Evolutionary conservation across 2,113 vertebrate genomes (phyloP).

Genomic region (Urocolius indicus): DNA sequence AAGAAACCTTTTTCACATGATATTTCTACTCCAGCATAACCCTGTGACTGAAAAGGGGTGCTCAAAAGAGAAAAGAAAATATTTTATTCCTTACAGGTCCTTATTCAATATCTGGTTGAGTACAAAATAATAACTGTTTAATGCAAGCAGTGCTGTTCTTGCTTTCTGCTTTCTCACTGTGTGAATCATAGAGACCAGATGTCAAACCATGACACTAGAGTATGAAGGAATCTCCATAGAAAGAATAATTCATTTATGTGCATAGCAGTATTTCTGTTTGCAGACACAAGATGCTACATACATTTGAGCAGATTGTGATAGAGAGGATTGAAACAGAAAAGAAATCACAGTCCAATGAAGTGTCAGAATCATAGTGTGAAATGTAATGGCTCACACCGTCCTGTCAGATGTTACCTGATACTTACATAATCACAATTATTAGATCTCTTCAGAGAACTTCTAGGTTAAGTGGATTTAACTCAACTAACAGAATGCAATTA

Average conservation of each 20-base stretch:
- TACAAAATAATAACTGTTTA: neutral
- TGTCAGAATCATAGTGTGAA: neutral
- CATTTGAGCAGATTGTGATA: neutral
- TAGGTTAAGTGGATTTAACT: neutral
- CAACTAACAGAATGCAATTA: neutral
- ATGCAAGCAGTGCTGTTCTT: neutral
- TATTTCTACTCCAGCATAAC: neutral
- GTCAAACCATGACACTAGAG: neutral
- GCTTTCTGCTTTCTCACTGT: neutral
- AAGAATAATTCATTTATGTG: neutral
- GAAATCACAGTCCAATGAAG: neutral
- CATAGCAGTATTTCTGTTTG: neutral
- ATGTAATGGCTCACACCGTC: neutral
- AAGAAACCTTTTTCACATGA: neutral
- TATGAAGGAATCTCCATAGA: neutral
- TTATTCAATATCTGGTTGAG: neutral
- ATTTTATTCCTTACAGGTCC: neutral
- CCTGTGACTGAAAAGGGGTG: neutral
- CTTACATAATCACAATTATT: neutral
- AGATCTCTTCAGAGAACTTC: neutral
- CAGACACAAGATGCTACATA: neutral
- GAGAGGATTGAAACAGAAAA: neutral
- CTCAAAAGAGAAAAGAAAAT: neutral
- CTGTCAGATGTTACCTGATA: neutral
- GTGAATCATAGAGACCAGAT: neutral